Conservation (phyloP, 2,888 invertebrate genomes). For the Troglohyphantes excavatus region DNA sequence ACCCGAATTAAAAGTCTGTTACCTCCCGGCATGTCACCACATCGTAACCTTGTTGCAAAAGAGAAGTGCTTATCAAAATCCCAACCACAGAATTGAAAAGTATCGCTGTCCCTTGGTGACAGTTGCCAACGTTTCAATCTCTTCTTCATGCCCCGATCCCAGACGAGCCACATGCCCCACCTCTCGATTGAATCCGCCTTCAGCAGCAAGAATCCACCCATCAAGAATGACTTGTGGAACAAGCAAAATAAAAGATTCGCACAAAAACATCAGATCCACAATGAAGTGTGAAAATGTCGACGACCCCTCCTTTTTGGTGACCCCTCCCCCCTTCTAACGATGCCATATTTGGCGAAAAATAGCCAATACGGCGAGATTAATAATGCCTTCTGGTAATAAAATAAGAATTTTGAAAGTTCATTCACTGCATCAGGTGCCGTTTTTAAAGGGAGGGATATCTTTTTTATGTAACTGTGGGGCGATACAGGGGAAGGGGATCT, state of each 20-base stretch:
- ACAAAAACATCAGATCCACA: constrained; percentile 22
- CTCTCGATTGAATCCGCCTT: constrained; percentile 27
- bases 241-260: background rate
- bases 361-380: no score
- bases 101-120: background rate
- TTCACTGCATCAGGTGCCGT: no score
- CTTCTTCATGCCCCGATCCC: background rate
- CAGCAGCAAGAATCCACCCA: background rate
- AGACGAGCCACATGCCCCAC: constrained; percentile 11
- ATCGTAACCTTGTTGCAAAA: background rate
- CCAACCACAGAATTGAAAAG: background rate
- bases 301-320: constrained; percentile 27
- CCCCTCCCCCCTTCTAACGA: constrained; percentile 1
- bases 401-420: no score
- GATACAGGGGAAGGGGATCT: no score
- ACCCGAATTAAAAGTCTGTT: background rate
- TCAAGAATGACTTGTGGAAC: constrained; percentile 12
- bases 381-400: no score
- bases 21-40: background rate
- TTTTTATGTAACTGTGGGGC: no score
- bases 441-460: no score
- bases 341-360: no score
- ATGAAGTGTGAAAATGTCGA: constrained; percentile 67
- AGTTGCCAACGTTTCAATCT: constrained; percentile 34
- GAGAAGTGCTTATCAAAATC: background rate